Conservation (phyloP, 1,140 invertebrate genomes). For the Drosophila pseudoobscura region DNA sequence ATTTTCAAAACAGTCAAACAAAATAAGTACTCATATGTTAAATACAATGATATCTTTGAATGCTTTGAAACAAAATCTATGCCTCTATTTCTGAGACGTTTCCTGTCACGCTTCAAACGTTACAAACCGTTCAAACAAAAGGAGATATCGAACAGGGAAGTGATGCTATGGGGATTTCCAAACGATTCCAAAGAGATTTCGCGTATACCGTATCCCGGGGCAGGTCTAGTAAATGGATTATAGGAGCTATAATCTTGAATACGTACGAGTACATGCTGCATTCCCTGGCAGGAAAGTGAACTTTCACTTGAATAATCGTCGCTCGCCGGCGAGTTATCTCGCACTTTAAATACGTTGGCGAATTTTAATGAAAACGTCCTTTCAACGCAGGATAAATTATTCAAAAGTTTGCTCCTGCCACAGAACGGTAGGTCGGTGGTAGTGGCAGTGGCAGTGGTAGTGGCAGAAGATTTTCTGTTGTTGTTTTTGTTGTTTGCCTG, state of each 20-base stretch:
- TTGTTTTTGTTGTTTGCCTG: constrained; percentile 26
- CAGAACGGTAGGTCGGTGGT: constrained; percentile 37
- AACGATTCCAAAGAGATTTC: neutral
- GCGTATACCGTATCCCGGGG: no score
- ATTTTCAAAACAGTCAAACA: no score
- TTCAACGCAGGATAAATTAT: constrained; percentile 80
- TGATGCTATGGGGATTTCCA: neutral
- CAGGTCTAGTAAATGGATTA: no score
- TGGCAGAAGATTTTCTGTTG: constrained; percentile 4
- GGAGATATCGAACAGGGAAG: no score
- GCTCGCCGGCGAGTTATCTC: constrained; percentile 74
- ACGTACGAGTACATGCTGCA: constrained; percentile 6
- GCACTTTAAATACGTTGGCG: constrained; percentile 79
- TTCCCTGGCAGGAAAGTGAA: constrained; percentile 75
- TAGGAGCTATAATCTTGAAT: no score
- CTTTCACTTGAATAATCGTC: constrained; percentile 75
- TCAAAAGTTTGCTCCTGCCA: constrained; percentile 75
- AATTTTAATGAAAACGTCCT: constrained; percentile 82
- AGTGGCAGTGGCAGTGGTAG: neutral
- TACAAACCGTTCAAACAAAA: no score
- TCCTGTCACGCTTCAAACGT: no score
- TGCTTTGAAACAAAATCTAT: no score
- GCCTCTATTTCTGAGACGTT: no score
- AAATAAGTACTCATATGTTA: no score
- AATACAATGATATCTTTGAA: no score